These are phyloP conservation scores for Nanorana parkeri DNA, from an alignment of 2,113 vertebrate species.

Conservation along the genomic window DNA sequence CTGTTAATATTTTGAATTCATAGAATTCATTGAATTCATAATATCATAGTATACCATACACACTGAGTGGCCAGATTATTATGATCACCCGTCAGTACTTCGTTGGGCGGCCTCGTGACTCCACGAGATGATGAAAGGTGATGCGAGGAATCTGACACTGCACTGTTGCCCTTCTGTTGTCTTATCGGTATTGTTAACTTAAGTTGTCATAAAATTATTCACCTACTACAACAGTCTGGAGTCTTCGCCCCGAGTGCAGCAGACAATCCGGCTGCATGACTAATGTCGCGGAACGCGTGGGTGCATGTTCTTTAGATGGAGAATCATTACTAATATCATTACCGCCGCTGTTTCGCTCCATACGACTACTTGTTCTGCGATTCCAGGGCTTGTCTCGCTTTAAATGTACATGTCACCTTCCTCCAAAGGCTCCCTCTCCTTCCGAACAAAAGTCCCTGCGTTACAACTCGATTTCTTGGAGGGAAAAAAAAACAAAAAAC, in stretches of 20 bases:
- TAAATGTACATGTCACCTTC: not conserved
- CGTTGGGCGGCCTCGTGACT: too few species aligned
- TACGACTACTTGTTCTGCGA: not conserved
- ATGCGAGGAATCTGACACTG: too few species aligned
- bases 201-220: not conserved
- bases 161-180: too few species aligned
- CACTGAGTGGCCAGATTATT: too few species aligned
- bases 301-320: conserved; percentile 6
- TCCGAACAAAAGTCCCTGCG: not conserved
- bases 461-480: not conserved
- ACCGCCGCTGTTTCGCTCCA: not conserved
- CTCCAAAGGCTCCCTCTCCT: not conserved
- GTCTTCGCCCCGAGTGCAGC: not conserved
- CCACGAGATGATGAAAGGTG: too few species aligned
- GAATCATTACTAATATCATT: conserved; percentile 26
- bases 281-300: not conserved
- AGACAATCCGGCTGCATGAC: conserved; percentile 5
- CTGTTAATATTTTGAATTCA: too few species aligned
- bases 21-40: too few species aligned
- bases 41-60: too few species aligned
- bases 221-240: not conserved
- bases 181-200: conserved; percentile 11
- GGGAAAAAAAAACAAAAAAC: not conserved
- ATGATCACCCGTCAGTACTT: too few species aligned
- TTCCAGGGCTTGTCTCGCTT: not conserved